phyloP scores from a whole-genome alignment of 2,797 vertebrate genomes.

The Pachyuromys duprasi region DNA sequence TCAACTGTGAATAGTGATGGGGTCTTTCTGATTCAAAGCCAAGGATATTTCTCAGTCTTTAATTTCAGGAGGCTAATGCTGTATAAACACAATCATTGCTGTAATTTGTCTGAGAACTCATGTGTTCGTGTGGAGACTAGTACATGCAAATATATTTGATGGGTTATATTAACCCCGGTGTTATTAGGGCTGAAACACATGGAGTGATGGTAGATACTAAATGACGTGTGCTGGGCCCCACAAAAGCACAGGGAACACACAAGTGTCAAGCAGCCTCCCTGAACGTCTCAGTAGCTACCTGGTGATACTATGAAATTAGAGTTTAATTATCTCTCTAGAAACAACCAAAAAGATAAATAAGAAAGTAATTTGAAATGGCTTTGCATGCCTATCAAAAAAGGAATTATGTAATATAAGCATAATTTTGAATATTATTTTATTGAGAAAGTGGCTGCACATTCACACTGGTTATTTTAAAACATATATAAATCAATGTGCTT shows the following conservation, averaged over 20 bases:
- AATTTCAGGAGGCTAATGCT: background rate
- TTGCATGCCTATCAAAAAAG: background rate
- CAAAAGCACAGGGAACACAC: background rate
- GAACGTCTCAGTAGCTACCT: background rate
- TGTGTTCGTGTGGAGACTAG: background rate
- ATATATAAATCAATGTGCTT: background rate
- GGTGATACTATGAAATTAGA: background rate
- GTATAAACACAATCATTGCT: background rate
- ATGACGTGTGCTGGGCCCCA: background rate
- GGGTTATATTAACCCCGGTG: background rate
- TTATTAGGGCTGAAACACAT: background rate
- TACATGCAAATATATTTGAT: slow-evolving; percentile 29
- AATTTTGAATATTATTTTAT: background rate
- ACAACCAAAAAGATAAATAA: background rate
- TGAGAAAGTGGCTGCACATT: background rate
- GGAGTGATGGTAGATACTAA: background rate
- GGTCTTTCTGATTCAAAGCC: background rate
- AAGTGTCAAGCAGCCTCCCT: background rate
- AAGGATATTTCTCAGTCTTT: background rate
- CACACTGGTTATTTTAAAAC: background rate
- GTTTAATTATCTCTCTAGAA: background rate
- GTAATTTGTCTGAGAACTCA: background rate
- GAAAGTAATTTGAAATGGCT: background rate
- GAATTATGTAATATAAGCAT: background rate
- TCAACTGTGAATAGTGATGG: background rate